Percentiles rank a stretch among this genome's conserved stretches.
Evolutionary conservation across 1,140 invertebrate species (phyloP).

Genomic region (Anthonomus grandis): DNA sequence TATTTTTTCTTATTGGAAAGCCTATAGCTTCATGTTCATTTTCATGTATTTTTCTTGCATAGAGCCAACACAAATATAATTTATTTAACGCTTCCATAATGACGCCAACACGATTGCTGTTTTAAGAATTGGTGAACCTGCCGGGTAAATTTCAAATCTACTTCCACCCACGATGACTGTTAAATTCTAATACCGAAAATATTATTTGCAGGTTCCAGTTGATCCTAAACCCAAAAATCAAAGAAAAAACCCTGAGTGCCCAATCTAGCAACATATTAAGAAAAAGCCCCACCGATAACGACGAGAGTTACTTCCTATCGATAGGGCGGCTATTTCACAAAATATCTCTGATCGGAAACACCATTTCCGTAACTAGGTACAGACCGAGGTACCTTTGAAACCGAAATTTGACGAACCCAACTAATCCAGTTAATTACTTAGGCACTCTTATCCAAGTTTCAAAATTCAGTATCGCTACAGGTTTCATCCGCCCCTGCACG

Average conservation of each 20-base stretch:
- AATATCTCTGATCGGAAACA: slow-evolving; percentile 75
- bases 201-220: no score
- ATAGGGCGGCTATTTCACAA: slow-evolving; percentile 95
- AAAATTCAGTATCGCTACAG: slow-evolving; percentile 88
- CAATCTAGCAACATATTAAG: slow-evolving; percentile 48
- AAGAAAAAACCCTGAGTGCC: slow-evolving; percentile 48
- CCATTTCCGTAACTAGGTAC: slow-evolving; percentile 89
- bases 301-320: slow-evolving; percentile 79
- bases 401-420: neutral
- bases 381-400: slow-evolving; percentile 70
- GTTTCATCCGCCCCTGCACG: slow-evolving; percentile 90
- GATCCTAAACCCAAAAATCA: slow-evolving; percentile 56
- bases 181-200: no score
- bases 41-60: no score
- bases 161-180: no score
- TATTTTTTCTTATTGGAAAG: no score
- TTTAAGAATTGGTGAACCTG: no score
- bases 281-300: slow-evolving; percentile 52
- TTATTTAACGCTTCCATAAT: no score
- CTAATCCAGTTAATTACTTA: slow-evolving; percentile 48
- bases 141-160: no score
- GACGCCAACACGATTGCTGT: no score
- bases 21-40: no score
- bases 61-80: no score
- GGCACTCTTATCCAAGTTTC: slow-evolving; percentile 88